phyloP scores from a whole-genome alignment of 2,797 vertebrate species.

The Thamnophis elegans region DNA sequence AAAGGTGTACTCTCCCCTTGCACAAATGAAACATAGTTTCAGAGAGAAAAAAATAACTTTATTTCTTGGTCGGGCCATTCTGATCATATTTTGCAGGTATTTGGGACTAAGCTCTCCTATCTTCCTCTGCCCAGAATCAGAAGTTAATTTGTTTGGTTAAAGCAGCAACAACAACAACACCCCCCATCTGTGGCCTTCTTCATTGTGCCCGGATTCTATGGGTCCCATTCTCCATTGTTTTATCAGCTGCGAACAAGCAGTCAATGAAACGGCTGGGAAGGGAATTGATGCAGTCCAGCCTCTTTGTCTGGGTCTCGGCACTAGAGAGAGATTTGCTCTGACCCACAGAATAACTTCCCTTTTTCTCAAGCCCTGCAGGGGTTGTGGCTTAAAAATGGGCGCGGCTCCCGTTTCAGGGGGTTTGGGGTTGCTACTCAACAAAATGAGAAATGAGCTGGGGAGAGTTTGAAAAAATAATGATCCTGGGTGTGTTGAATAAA shows the following conservation, averaged over 20 bases:
- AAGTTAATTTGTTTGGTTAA: neutral
- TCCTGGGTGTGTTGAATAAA: neutral
- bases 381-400: conserved; percentile 24
- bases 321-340: conserved; percentile 32
- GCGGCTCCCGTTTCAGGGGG: conserved; percentile 30
- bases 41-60: neutral
- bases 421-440: conserved; percentile 3
- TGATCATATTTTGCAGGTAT: neutral
- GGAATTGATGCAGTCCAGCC: conserved; percentile 32
- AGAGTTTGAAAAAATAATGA: neutral
- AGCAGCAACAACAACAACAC: neutral
- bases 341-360: neutral
- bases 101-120: neutral
- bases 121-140: neutral
- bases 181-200: neutral
- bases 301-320: conserved; percentile 23
- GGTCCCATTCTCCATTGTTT: conserved; percentile 45
- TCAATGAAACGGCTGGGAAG: conserved; percentile 48
- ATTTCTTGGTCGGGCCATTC: neutral
- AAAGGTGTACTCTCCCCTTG: neutral
- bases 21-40: neutral
- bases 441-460: fast-evolving
- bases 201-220: conserved; percentile 10
- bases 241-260: conserved; percentile 15
- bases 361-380: conserved; percentile 19